Evolutionary conservation across 2,888 invertebrate species (phyloP), one percentile per base, ranked within the genome.

Genomic region (Oxycera nigricornis): DNA sequence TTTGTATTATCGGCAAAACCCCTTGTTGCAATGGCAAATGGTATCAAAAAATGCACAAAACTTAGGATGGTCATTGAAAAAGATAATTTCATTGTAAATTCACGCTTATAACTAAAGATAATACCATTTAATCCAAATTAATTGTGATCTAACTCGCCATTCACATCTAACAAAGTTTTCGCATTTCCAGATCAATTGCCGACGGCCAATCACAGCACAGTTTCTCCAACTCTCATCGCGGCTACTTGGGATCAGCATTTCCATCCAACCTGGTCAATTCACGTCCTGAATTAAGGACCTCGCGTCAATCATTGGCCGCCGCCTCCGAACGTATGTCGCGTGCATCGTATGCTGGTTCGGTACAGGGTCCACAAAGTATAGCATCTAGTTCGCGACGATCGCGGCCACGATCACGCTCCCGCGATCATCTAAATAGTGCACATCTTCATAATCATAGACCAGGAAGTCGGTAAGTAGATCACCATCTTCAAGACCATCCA

Each of bases 191-290:
- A 81, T 94, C 94, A 76, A 89, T 94, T 79, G 94, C 94, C 76
- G 95, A 95, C 83, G 94, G 94, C 76, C 95, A 95, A 85, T 94
- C 94, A 73, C 94, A 95, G 83, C 93, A 95, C 83, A 94, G 94
- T 83, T 94, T 94, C 85, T 92, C 94, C 75, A 94, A 94, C 82
- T 94, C 94, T 57, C 92, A 91, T 80, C 90, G 94, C 81, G 86
- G 86, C 77, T 94, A 93, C 82, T 87, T 91, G 79, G 87, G 88
- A 75, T 88, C 89, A 78, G 90, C 90, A 76, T 88, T 90, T 79
- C 91, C 92, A 73, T 90, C 90, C 79, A 94, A 94, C 86, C 89
- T 94, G 81, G 90, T 93, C 80, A 92, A 91, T 82, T 90, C 91
- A 22, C 87, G 91, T 81, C 91, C 91, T 91, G 95, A 95, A 87